Conservation (phyloP, 2,797 vertebrate species). For the Antrozous pallidus region DNA sequence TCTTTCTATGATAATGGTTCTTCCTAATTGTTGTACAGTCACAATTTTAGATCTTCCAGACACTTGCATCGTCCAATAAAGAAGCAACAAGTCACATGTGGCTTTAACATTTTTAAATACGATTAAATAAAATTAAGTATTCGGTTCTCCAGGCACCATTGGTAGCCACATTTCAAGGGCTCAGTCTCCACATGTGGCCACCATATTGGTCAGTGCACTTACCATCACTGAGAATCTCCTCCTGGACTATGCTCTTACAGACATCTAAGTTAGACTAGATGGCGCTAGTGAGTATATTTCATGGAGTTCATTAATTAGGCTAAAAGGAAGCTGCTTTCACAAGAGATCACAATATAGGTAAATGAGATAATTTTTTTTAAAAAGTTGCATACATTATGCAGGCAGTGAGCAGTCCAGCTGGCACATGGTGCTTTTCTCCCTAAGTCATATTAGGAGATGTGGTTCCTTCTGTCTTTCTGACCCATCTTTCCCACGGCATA, state of each 20-base stretch:
- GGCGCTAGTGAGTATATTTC: not conserved
- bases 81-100: not conserved
- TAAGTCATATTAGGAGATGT: accelerated
- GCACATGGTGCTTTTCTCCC: not conserved
- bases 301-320: not conserved
- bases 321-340: not conserved
- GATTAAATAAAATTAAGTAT: not conserved
- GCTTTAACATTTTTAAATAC: not conserved
- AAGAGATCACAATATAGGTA: not conserved
- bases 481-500: accelerated
- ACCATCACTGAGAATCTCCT: not conserved
- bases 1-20: not conserved
- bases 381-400: not conserved
- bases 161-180: not conserved
- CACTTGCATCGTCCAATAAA: not conserved
- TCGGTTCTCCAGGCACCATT: not conserved
- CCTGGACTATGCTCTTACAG: not conserved
- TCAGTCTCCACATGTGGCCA: not conserved
- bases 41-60: not conserved
- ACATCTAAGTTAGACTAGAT: not conserved
- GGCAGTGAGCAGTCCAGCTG: not conserved
- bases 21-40: not conserved
- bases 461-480: not conserved
- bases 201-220: not conserved
- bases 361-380: not conserved